Evolutionary conservation across 1,140 invertebrate genomes (phyloP), one percentile per base, ranked within the genome.

Genomic region (Hylaeus volcanicus): DNA sequence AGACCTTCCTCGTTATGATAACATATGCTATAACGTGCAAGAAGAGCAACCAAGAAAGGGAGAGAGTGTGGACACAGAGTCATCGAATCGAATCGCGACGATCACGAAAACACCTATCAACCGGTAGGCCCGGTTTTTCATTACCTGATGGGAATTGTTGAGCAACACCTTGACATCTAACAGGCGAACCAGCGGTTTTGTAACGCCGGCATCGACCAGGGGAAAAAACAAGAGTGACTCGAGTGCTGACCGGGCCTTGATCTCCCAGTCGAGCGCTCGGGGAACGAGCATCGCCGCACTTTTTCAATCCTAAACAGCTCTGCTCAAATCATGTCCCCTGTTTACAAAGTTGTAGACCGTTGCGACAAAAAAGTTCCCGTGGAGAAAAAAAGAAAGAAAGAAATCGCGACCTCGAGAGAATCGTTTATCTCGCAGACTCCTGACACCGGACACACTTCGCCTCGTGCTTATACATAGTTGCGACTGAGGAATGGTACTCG

Each of bases 181-280:
- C 74, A 11, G 65, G 64, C 51, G 15, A 60, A 51, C 26, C 65
- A 14, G 45, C 15, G 15, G 58, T 71, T 71, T 68, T 61, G 64
- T 51, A 71, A 61, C 56, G 45, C 37, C 11, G 8, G 26, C n/a
- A 26, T 70, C 12, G 9, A 53, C 37, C 11, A 45, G 5, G 45
- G 43, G 37, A 71, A 71, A 70, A 73, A 69, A 58, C 55, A 55
- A 56, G 70, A 77, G 61, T 70, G 66, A 77, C 66, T 51, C 63
- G 74, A 77, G 63, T 26, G 66, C 0, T 61, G 75, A 70, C 75
- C 75, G 56, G 56, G 66, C 75, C 75, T 77, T 77, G 75, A 77
- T 77, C 75, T 61, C 65, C 26, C 37, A 41, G 45, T n/a, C 11
- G 14, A 71, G 51, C 26, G 56, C 26, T 37, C 14, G 3, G 15